Evolutionary conservation across 1,140 invertebrate genomes (phyloP), one percentile per base, ranked within the genome.

Genomic region (Aphis craccivora): DNA sequence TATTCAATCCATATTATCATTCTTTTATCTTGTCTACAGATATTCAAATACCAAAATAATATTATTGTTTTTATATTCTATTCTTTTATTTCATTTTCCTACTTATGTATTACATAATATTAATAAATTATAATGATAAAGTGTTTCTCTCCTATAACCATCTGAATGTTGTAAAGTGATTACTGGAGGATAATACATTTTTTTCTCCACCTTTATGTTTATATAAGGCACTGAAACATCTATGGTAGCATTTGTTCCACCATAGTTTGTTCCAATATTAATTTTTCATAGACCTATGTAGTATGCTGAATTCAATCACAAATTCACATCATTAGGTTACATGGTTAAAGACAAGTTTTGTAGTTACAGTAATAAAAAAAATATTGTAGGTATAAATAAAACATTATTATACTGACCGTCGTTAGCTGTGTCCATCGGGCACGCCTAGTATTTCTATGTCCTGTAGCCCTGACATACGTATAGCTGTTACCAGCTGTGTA

Each of bases 361-460:
- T 76, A n/a, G 60, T 14, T 18, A 76, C 4, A n/a, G n/a, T 43
- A 84, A 43, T 40, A 83, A 40, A 43, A 84, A 40, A 25, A 40
- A 40, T 0, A 86, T n/a, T 67, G 0, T 51, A 30, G 55, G 23
- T 7, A 60, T 60, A 30, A 35, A 22, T 81, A 37, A 35, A 81
- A 81, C 37, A 81, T 8, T 37, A 23, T 22, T 30, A 51, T 25
- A 93, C 91, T 93, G 81, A 93, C 91, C 91, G 91, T 43, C 91
- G 91, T 93, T 93, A 93, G 91, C 91, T 93, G 91, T 93, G 81
- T 48, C 48, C 91, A 37, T 86, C 53, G 81, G 81, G 81, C 91
- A 86, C 81, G 81, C 91, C 91, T 25, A 93, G 25, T 86, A 93
- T 93, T 86, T 93, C 91, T n/a, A 84, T 55, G 81, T 93, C 91